Evolutionary conservation across 2,113 vertebrate species (phyloP), one percentile per base, ranked within the genome.

Genomic region (Microtus ochrogaster): DNA sequence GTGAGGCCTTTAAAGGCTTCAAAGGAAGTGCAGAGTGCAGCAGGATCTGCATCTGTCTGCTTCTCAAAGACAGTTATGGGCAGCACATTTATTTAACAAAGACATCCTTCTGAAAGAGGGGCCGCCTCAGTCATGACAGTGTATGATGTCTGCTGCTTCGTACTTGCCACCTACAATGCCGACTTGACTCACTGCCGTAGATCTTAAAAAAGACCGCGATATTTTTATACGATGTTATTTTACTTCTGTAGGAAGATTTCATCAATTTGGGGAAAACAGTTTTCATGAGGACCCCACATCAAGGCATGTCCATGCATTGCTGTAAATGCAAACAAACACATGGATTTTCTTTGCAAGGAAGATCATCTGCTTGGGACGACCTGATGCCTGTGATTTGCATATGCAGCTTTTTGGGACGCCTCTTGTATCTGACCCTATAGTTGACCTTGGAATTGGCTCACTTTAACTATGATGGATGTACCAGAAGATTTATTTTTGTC

Each of bases 401-500:
- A 89, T 84, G 28, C 41, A 66, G 90, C 94, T 97, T n/a, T 97
- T 96, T 97, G 94, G 94, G 91, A 79, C 30, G 91, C 97, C 92
- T 98, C 98, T 98, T 97, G 84, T 94, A 95, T 97, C 78, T 97
- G 92, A 89, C 90, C 97, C 91, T 26, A 86, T 19, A 86, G 89
- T 72, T 0, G 96, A 98, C 97, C 98, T 98, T 98, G 98, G 95
- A 97, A 98, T 94, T 36, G 87, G 74, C 92, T 97, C 92, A 94
- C 91, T 96, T 94, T 96, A 94, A 97, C 93, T 92, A 85, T 98
- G 97, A 98, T 96, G 93, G 87, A 98, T 98, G 91, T 94, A 87
- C 97, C 91, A 92, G 66, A 98, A 98, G 96, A 98, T 97, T 97
- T 97, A 96, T 98, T 97, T 97, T 97, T 96, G 96, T 97, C 96